Evolutionary conservation across 92 coral and sea anemone genomes (phyloP), one percentile per base, ranked within the genome.

Genomic region (Porites lobata): DNA sequence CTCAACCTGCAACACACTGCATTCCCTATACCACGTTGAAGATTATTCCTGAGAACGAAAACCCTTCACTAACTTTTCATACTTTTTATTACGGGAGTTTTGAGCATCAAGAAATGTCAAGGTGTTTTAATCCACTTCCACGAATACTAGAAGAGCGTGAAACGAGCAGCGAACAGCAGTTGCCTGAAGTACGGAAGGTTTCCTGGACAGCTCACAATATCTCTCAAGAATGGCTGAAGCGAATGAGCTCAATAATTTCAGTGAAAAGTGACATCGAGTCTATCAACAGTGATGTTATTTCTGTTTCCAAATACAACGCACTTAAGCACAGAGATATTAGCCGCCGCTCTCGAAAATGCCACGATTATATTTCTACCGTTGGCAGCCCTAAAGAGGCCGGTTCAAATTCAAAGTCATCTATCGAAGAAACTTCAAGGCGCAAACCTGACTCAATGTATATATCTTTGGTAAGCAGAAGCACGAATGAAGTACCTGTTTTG

Each of bases 381-480:
- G 29, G 50, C 14, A 26, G 66, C 14, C 52, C 2, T 32, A n/a
- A 59, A 14, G 20, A 17, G 22, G 8, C 24, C 2, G 53, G 66
- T 77, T 17, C 29, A 29, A 76, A 65, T 38, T 13, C 58, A 21
- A 29, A 58, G 6, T 58, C 80, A 12, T 17, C 4, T 17, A 51
- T 7, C 2, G 68, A 29, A 17, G 69, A 29, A 9, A 77, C 9
- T 15, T 57, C 22, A 10, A 32, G 62, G 21, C 84, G 84, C 13
- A 79, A 47, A 79, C 84, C 84, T 50, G 84, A 79, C 14, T 79
- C 84, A 1, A 79, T 32, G 51, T 79, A 79, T 43, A 79, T 79
- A 9, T 20, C 59, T 79, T 65, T 79, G 84, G n/a, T 79, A 47
- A 79, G 64, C 64, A 73, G 84, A 11, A 65, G 64, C 21, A 51